These are phyloP conservation scores for Eustalomyia histrio DNA, from an alignment of 2,888 invertebrate genomes.

Conservation along the genomic window DNA sequence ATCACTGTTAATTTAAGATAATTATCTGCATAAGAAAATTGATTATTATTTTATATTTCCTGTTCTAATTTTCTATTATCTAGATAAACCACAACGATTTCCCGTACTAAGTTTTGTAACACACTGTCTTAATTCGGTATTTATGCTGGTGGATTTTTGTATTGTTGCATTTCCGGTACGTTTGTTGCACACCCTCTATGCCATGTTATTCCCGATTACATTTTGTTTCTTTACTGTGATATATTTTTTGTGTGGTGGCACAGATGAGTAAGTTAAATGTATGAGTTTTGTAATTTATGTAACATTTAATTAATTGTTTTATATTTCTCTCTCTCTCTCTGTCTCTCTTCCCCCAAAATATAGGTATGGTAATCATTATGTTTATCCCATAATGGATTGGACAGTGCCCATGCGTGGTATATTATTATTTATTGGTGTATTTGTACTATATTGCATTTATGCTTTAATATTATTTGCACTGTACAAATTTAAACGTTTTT, in stretches of 20 bases:
- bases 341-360: conserved; percentile 22
- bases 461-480: conserved; percentile 73
- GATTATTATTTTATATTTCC: conserved; percentile 19
- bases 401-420: conserved; percentile 81
- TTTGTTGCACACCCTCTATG: conserved; percentile 83
- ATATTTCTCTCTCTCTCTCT: conserved; percentile 3
- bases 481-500: conserved; percentile 73
- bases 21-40: background rate
- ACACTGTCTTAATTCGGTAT: conserved; percentile 87
- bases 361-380: conserved; percentile 82
- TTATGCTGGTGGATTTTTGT: conserved; percentile 86
- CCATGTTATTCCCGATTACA: conserved; percentile 81
- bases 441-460: conserved; percentile 73
- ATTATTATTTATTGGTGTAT: conserved; percentile 75
- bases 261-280: conserved; percentile 80
- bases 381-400: conserved; percentile 90
- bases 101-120: conserved; percentile 86
- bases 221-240: conserved; percentile 82
- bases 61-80: conserved; percentile 13
- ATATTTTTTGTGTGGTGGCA: conserved; percentile 83
- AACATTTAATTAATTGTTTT: conserved; percentile 41
- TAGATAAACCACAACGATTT: conserved; percentile 82
- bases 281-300: background rate
- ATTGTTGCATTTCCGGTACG: conserved; percentile 87
- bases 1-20: background rate